A percentile compares a stretch with the other conserved stretches of the same genome.
Conservation (phyloP, 2,888 invertebrate genomes). For the Cephalotes varians region DNA sequence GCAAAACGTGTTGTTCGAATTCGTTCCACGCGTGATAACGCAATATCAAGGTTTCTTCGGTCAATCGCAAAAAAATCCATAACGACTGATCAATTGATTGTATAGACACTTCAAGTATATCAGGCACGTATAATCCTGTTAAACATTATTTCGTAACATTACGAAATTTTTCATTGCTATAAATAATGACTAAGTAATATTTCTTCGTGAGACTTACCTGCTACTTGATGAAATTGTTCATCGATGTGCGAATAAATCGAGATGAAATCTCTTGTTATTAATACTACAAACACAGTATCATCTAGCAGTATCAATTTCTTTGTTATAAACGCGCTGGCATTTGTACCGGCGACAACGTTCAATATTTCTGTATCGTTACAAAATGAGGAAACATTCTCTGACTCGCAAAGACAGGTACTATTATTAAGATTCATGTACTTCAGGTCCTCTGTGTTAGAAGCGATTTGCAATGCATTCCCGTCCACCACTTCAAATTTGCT, state of each 20-base stretch:
- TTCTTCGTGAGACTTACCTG: constrained; percentile 49
- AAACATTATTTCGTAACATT: constrained; percentile 17
- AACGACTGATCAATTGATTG: constrained; percentile 60
- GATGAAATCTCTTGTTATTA: constrained; percentile 50
- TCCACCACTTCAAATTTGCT: constrained; percentile 70
- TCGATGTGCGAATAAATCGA: constrained; percentile 40
- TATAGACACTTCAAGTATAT: constrained; percentile 71
- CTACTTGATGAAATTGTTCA: constrained; percentile 3
- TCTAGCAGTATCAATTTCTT: constrained; percentile 56
- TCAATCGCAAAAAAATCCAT: constrained; percentile 76
- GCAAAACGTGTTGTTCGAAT: constrained; percentile 70
- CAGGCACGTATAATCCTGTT: constrained; percentile 72
- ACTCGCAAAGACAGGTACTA: constrained; percentile 49
- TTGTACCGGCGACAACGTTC: constrained; percentile 19
- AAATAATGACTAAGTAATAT: not conserved
- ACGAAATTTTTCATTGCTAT: not conserved
- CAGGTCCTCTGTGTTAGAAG: not conserved
- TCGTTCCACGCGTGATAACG: constrained; percentile 72
- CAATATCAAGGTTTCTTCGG: constrained; percentile 72
- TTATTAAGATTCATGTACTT: constrained; percentile 10
- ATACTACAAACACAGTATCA: constrained; percentile 50
- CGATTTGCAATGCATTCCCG: constrained; percentile 17
- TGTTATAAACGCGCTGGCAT: constrained; percentile 36
- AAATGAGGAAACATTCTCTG: constrained; percentile 19
- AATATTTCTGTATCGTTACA: constrained; percentile 48